Conservation (phyloP, 2,888 invertebrate species). For the Synanthedon andrenaeformis region DNA sequence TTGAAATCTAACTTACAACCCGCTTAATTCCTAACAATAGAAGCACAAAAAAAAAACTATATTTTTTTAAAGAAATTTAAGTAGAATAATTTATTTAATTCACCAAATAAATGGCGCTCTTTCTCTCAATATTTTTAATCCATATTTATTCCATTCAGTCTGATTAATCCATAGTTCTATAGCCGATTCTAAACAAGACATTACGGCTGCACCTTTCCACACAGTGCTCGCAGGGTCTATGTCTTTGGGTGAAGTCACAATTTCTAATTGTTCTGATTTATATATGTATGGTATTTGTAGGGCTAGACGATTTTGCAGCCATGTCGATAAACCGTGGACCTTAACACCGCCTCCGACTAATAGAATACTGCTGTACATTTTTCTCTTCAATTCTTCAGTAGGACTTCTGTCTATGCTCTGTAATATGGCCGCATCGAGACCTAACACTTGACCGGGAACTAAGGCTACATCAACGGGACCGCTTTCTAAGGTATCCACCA, state of each 20-base stretch:
- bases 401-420: constrained; percentile 92
- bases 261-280: constrained; percentile 86
- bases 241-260: constrained; percentile 91
- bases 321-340: constrained; percentile 82
- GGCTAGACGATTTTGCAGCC: constrained; percentile 89
- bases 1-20: no score
- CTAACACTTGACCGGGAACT: constrained; percentile 83
- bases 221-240: constrained; percentile 90
- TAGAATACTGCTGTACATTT: constrained; percentile 93
- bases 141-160: constrained; percentile 87
- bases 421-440: constrained; percentile 90
- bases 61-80: not conserved
- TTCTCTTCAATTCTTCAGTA: constrained; percentile 88
- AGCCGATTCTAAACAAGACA: constrained; percentile 93
- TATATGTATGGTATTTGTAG: constrained; percentile 85
- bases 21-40: no score
- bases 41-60: no score
- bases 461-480: constrained; percentile 74
- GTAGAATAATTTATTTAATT: constrained; percentile 8
- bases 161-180: constrained; percentile 92
- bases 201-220: constrained; percentile 95
- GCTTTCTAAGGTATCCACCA: constrained; percentile 74
- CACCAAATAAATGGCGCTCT: constrained; percentile 93
- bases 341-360: constrained; percentile 94
- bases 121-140: constrained; percentile 87